These are phyloP conservation scores for Myotis planiceps DNA, from an alignment of 2,797 vertebrate genomes.

Conservation along the genomic window DNA sequence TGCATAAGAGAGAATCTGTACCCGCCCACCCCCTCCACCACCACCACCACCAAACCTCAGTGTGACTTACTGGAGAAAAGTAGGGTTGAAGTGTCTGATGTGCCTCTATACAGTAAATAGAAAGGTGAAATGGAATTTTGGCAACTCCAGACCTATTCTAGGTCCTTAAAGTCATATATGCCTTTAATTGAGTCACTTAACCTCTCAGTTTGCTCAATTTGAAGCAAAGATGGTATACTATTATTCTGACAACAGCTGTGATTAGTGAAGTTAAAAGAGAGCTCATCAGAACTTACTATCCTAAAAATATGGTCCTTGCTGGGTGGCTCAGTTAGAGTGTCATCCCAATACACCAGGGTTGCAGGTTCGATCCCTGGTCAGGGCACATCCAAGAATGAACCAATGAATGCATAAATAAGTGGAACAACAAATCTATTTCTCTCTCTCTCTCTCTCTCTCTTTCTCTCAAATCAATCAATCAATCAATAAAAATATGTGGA, in stretches of 20 bases:
- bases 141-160: not conserved
- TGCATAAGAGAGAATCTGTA: not conserved
- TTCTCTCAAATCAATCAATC: not conserved
- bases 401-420: not conserved
- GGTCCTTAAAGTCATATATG: not conserved
- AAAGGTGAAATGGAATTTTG: not conserved
- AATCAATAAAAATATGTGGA: not conserved
- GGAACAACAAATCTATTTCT: not conserved
- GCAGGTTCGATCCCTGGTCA: not conserved
- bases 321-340: not conserved
- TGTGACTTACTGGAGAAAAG: not conserved
- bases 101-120: not conserved
- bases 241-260: not conserved
- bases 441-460: not conserved
- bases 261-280: not conserved
- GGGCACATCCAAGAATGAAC: not conserved
- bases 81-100: not conserved
- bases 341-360: not conserved
- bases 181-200: not conserved
- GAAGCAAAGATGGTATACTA: not conserved
- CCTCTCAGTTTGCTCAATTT: not conserved
- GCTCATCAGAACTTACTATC: not conserved
- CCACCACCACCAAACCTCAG: not conserved
- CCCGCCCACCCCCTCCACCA: no score
- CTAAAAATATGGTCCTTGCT: not conserved